Percentiles rank a stretch among this genome's conserved stretches.
These are phyloP conservation scores for Gandaritis pyraliata DNA, from an alignment of 2,888 invertebrate species.

Conservation along the genomic window DNA sequence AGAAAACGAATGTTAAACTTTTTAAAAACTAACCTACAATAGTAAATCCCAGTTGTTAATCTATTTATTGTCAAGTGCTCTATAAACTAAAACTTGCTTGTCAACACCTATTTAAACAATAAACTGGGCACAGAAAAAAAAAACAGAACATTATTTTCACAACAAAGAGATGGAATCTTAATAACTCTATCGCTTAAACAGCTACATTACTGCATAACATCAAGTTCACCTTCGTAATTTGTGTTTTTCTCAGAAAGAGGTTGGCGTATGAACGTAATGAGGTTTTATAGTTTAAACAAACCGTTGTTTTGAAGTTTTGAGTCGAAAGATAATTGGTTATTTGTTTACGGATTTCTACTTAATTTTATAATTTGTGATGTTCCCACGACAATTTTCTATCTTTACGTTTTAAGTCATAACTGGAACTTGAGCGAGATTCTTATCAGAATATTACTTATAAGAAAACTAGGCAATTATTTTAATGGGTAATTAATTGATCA, in stretches of 20 bases:
- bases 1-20: no score
- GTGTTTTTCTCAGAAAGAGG: constrained; percentile 69
- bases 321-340: constrained; percentile 38
- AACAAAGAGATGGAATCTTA: constrained; percentile 54
- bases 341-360: constrained; percentile 24
- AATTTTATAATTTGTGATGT: constrained; percentile 34
- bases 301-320: constrained; percentile 20
- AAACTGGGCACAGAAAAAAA: constrained; percentile 15
- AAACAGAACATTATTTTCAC: constrained; percentile 26
- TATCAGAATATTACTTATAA: constrained; percentile 18
- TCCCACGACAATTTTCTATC: constrained; percentile 32
- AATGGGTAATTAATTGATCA: no score
- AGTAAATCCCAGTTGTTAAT: no score
- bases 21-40: no score
- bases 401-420: constrained; percentile 6
- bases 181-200: constrained; percentile 57
- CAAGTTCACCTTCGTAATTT: constrained; percentile 73
- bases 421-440: constrained; percentile 16
- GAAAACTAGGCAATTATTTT: not conserved
- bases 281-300: constrained; percentile 43
- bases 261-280: constrained; percentile 56
- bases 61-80: no score
- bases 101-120: not conserved
- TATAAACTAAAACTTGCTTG: no score
- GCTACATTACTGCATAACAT: constrained; percentile 54